Conservation (phyloP, 2,797 vertebrate species). For the Chiloscyllium punctatum region DNA sequence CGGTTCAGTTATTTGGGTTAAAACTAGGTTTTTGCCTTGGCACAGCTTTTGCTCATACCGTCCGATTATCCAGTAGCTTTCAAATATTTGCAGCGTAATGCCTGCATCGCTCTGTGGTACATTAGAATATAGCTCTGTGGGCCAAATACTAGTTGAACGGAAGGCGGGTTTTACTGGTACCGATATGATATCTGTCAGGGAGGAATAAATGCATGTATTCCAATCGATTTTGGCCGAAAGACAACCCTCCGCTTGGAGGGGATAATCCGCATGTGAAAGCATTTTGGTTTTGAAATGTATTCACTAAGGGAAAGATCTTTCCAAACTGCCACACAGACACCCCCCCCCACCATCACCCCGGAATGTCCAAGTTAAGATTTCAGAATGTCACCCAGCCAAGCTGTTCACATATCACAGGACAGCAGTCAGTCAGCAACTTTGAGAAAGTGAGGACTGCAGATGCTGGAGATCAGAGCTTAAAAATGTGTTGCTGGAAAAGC, state of each 20-base stretch:
- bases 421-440: not conserved
- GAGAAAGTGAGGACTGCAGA: too few relatives aligned
- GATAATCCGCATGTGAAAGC: not conserved
- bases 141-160: not conserved
- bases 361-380: not conserved
- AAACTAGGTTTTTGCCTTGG: not conserved
- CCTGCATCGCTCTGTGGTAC: not conserved
- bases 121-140: not conserved
- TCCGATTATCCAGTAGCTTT: not conserved
- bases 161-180: not conserved
- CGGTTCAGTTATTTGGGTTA: not conserved
- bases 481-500: too few relatives aligned
- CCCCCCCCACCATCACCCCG: too few relatives aligned
- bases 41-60: not conserved
- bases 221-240: not conserved
- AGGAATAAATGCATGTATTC: not conserved
- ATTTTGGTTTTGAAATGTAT: not conserved
- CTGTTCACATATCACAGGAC: not conserved
- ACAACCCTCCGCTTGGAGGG: too few relatives aligned
- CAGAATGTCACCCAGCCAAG: not conserved
- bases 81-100: not conserved
- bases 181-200: not conserved
- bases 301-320: not conserved
- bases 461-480: too few relatives aligned
- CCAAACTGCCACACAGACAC: not conserved